Evolutionary conservation across 2,888 invertebrate genomes (phyloP), one percentile per base, ranked within the genome.

Genomic region (Hermaeophaga mercurialis): DNA sequence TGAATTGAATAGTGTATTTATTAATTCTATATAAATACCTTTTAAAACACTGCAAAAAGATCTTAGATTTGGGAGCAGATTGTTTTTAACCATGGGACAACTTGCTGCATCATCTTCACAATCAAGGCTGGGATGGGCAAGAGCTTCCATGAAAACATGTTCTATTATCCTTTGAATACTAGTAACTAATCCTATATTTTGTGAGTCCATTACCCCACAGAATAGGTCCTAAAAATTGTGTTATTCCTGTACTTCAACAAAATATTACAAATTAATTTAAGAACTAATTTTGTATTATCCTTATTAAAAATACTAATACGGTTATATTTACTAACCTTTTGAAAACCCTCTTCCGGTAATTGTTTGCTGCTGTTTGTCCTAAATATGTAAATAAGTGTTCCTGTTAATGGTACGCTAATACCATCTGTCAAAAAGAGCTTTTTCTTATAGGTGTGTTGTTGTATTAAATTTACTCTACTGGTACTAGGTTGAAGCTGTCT

Each of bases 31-130:
- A 39, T 9, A 9, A 15, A 19, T 7, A 85, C 89, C 90, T 84
- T 87, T 88, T n/a, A 94, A 76, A n/a, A 92, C 91, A 68, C 92
- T 93, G 73, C 93, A 93, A 73, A 94, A 94, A 0, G 93, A 94
- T 59, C 93, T 80, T 1, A 94, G 77, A 1, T 90, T 90, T 0
- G 94, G 93, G 11, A 94, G 77, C 7, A 94, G 80, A 69, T 91
- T 90, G 61, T 88, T 91, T 73, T 92, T 90, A 3, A 94, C 89
- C 71, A 92, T 87, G 0, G 89, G 88, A 69, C 90, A 90, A 58
- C 84, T 84, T 0, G 86, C 82, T 59, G 89, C 88, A 66, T 92
- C 90, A 62, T 92, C 91, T 52, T 93, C 92, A 0, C 88, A 88
- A 66, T 93, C 91, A 6, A 82, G 80, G 66, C 87, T 87, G 0